Base-by-base conservation (phyloP, 64 coral and sea anemone genomes). In the Pocillopora damicornis region DNA sequence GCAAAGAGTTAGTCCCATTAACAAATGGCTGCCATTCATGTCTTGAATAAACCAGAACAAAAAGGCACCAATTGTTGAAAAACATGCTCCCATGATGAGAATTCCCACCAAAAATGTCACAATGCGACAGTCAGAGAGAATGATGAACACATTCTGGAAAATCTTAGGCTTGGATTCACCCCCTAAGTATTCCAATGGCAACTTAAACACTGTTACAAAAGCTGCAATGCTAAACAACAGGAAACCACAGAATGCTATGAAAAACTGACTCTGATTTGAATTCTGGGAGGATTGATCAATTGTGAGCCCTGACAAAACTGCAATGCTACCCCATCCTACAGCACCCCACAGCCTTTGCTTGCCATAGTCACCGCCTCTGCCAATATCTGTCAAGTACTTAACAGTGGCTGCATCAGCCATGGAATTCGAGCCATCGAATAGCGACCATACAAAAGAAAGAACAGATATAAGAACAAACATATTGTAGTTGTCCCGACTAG, bases 271-370 rank as follows among this genome's bases (percentile, higher is more conserved):
- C 80, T 77, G 63, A 85, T 66, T 83, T 18, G 57, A 57, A 56
- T 74, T n/a, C 17, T 79, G 60, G 11, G 73, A 30, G 9, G 60
- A 68, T 15, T 67, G 15, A 73, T 91, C 90, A 60, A 91, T 91
- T 38, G 74, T 82, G 35, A 91, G 59, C 4, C 90, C 90, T 64
- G 90, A 83, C 15, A 91, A 35, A 61, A 79, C 56, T 12, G 82
- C 85, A 64, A 84, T 77, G 14, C 63, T n/a, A 73, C 90, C 90
- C 59, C 84, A 91, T 10, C 90, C 90, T 7, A 87, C 67, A 0
- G 90, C 83, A 14, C 90, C 90, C 76, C 84, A 91, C 2, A 91
- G 74, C 17, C 90, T 59, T 34, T 91, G 90, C 79, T 91, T 91
- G 18, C 90, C 90, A 60, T 85, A 85, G 22, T 85, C 81, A 58